These are phyloP conservation scores for Saimiri boliviensis DNA, from an alignment of 2,113 vertebrate genomes.

Conservation along the genomic window DNA sequence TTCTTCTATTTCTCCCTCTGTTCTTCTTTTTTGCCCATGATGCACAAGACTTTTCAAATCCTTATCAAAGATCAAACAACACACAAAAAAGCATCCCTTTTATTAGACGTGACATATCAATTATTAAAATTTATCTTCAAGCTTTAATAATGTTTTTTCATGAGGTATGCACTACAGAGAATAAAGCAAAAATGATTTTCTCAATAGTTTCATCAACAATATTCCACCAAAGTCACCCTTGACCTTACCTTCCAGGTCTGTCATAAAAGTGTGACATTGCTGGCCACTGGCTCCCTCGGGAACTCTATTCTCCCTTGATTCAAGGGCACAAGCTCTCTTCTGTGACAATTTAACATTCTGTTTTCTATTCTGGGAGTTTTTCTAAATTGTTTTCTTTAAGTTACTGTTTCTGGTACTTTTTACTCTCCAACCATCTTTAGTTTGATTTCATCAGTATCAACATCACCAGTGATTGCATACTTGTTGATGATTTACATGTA, in stretches of 20 bases:
- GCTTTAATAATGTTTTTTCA: not conserved
- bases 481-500: not conserved
- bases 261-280: rapidly evolving
- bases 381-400: not conserved
- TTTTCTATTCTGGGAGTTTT: not conserved
- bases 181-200: not conserved
- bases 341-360: not conserved
- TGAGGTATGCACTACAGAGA: not conserved
- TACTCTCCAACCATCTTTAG: not conserved
- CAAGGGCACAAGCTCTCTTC: not conserved
- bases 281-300: not conserved
- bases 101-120: not conserved
- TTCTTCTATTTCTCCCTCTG: not conserved
- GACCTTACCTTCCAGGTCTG: not conserved
- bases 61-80: not conserved
- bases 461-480: not conserved
- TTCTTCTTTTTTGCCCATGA: not conserved
- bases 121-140: not conserved
- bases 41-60: not conserved
- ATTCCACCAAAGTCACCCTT: not conserved
- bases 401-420: not conserved
- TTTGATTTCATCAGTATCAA: not conserved
- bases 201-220: not conserved
- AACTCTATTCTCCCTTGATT: not conserved
- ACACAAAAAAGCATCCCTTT: not conserved